Percentiles rank a stretch among this genome's conserved stretches.
Conservation (phyloP, 2,888 invertebrate species). For the Philopedon plagiatum region DNA sequence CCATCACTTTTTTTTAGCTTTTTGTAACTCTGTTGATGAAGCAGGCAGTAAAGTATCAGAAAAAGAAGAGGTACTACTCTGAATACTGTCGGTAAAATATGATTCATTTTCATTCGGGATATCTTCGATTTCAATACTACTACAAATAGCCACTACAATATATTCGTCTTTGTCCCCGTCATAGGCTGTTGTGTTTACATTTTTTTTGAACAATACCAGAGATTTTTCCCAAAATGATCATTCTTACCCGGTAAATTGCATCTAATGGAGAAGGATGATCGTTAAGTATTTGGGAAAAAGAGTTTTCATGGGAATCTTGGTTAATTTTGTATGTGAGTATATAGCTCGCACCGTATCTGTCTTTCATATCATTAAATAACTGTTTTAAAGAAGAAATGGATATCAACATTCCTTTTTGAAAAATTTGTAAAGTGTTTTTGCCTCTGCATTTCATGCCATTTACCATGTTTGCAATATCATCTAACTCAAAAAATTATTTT, state of each 20-base stretch:
- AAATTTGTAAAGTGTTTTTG: background rate
- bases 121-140: background rate
- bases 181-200: background rate
- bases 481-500: too few relatives aligned
- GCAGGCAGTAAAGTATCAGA: background rate
- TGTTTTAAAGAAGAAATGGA: background rate
- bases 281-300: conserved; percentile 10
- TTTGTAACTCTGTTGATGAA: background rate
- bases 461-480: too few relatives aligned
- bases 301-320: conserved; percentile 17
- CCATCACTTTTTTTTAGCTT: conserved; percentile 5
- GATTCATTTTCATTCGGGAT: background rate
- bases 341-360: background rate
- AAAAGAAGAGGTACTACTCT: conserved; percentile 3
- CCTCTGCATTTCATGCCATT: too few relatives aligned
- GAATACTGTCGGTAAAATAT: background rate
- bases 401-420: background rate
- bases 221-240: conserved; percentile 21
- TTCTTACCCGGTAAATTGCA: background rate
- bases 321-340: conserved; percentile 9
- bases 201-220: background rate
- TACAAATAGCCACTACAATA: conserved; percentile 3
- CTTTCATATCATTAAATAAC: background rate
- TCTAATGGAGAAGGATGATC: conserved; percentile 1
- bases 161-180: background rate